Conservation (phyloP, 1,140 invertebrate genomes). For the Lucilia sericata region DNA sequence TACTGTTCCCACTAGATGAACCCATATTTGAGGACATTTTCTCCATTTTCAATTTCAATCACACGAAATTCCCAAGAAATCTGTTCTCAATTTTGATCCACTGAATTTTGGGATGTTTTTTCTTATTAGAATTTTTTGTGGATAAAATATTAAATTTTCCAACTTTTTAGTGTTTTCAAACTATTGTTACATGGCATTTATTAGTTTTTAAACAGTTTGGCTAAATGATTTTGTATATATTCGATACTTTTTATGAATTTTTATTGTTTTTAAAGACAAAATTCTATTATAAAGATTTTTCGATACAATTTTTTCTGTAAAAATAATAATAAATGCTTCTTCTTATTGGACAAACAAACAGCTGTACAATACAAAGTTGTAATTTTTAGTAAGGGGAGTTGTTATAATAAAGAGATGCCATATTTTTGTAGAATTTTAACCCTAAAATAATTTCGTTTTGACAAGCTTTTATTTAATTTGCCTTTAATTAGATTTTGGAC, state of each 20-base stretch:
- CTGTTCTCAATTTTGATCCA: not conserved
- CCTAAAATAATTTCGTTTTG: not conserved
- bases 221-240: no score
- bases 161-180: no score
- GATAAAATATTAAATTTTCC: no score
- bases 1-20: not conserved
- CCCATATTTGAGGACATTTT: slow-evolving; percentile 3
- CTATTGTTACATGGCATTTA: no score
- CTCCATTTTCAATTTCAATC: not conserved
- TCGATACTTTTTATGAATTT: not conserved
- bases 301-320: not conserved
- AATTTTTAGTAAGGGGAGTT: not conserved
- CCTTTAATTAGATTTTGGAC: no score
- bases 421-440: not conserved
- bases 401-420: no score
- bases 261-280: not conserved
- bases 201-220: no score
- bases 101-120: no score
- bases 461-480: no score
- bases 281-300: not conserved
- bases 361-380: not conserved
- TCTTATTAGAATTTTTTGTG: no score
- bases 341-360: not conserved
- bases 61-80: not conserved
- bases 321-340: slow-evolving; percentile 7